phyloP scores from a whole-genome alignment of 1,140 invertebrate species.

The Neoseiulus cucumeris region DNA sequence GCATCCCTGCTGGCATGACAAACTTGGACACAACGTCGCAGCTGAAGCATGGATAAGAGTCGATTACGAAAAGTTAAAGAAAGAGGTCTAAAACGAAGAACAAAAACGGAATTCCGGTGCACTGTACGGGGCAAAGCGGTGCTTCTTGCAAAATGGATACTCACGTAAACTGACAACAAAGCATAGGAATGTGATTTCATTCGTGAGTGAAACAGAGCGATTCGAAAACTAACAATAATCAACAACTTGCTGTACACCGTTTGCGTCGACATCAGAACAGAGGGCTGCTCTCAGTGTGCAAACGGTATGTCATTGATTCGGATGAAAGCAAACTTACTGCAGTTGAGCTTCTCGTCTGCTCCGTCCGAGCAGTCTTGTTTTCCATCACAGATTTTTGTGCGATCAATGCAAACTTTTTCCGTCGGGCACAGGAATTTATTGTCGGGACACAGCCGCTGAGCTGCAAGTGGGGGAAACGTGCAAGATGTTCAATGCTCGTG shows the following conservation, averaged over 20 bases:
- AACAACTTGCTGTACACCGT: too few relatives aligned
- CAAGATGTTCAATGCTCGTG: too few relatives aligned
- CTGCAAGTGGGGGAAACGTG: constrained; percentile 14
- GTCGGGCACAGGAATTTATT: constrained; percentile 73
- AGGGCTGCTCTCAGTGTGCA: too few relatives aligned
- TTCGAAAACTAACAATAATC: too few relatives aligned
- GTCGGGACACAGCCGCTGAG: constrained; percentile 63
- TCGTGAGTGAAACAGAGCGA: too few relatives aligned
- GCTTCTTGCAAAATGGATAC: neutral
- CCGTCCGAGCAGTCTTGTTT: constrained; percentile 69
- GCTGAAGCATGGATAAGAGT: constrained; percentile 33
- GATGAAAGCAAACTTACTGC: constrained; percentile 20
- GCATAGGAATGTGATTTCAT: too few relatives aligned
- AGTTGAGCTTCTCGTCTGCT: constrained; percentile 62
- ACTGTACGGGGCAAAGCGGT: neutral
- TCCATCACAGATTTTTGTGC: constrained; percentile 67
- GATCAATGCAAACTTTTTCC: constrained; percentile 60
- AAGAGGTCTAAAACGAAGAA: constrained; percentile 15
- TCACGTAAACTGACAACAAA: constrained; percentile 13
- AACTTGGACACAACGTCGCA: constrained; percentile 45
- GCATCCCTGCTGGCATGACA: constrained; percentile 75
- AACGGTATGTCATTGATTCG: constrained; percentile 16
- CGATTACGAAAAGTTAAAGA: neutral
- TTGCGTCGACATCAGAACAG: too few relatives aligned
- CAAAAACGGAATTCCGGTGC: constrained; percentile 13